A percentile compares a stretch with the other conserved stretches of the same genome.
Conservation (phyloP, 2,888 invertebrate genomes). For the Ditula angustiorana region DNA sequence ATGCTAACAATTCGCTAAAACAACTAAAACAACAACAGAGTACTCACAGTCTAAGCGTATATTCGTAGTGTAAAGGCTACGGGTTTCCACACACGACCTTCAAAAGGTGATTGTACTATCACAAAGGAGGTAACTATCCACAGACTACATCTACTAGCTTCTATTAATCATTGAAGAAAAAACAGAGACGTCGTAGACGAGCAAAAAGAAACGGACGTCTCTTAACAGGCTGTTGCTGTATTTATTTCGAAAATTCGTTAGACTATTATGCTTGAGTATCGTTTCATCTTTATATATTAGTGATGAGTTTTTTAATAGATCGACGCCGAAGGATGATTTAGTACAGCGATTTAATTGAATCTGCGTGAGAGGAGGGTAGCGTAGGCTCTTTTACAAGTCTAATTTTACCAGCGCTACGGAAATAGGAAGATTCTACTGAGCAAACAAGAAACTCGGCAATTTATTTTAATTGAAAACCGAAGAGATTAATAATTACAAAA, state of each 20-base stretch:
- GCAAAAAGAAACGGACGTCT: conserved; percentile 41
- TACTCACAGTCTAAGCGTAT: conserved; percentile 6
- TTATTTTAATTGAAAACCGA: neutral
- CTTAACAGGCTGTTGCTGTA: neutral
- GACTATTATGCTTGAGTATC: neutral
- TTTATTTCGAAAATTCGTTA: neutral
- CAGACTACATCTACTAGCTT: conserved; percentile 42
- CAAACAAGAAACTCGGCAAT: too few species aligned
- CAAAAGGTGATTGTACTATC: conserved; percentile 62
- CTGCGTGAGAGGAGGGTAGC: neutral
- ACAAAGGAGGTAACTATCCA: conserved; percentile 52
- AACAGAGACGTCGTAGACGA: conserved; percentile 37
- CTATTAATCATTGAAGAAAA: conserved; percentile 53
- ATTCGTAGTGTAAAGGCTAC: conserved; percentile 22
- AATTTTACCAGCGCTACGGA: too few species aligned
- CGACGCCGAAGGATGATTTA: neutral
- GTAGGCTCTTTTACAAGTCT: too few species aligned
- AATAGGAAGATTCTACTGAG: too few species aligned
- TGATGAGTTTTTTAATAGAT: too few species aligned
- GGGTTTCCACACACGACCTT: conserved; percentile 53
- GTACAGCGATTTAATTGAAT: too few species aligned
- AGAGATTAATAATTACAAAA: neutral
- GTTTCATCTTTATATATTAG: neutral
- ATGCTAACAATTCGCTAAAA: neutral
- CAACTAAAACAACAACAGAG: conserved; percentile 24